Evolutionary conservation across 2,797 vertebrate genomes (phyloP).

Genomic region (Pelodytes ibericus): DNA sequence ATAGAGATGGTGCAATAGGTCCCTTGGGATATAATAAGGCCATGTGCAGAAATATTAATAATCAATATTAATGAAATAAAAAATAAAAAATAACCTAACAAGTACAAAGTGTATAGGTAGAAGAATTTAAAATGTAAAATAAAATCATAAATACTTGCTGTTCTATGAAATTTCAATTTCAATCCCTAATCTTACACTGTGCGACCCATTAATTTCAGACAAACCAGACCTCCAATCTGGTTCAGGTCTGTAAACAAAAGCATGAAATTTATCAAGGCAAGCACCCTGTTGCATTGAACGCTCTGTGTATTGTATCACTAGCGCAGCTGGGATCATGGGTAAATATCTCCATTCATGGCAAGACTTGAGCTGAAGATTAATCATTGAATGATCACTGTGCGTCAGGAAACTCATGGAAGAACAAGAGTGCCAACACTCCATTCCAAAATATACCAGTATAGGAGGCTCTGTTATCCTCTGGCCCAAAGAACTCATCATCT

Average conservation of each 20-base stretch:
- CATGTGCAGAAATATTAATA: too few relatives aligned
- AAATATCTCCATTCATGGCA: constrained; percentile 50
- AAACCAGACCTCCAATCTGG: constrained; percentile 20
- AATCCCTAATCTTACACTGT: not conserved
- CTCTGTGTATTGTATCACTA: constrained; percentile 27
- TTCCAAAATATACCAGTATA: not conserved
- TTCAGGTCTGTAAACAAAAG: constrained; percentile 37
- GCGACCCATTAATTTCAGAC: constrained; percentile 16
- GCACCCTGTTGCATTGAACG: constrained; percentile 1
- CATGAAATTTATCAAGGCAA: constrained; percentile 25
- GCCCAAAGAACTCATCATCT: constrained; percentile 21
- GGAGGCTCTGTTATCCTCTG: not conserved
- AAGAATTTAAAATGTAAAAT: not conserved
- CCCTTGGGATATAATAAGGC: too few relatives aligned
- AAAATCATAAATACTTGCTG: constrained; percentile 4
- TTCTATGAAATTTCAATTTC: constrained; percentile 21
- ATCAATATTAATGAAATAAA: too few relatives aligned
- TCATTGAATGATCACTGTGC: constrained; percentile 45
- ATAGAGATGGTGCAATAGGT: too few relatives aligned
- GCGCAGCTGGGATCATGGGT: constrained; percentile 44
- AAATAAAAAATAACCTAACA: too few relatives aligned
- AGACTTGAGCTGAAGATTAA: constrained; percentile 44
- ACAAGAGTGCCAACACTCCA: constrained; percentile 6
- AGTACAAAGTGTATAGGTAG: not conserved
- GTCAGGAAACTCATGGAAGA: constrained; percentile 33